Conservation (phyloP, 1,140 invertebrate species). For the Trinorchestia longiramus region DNA sequence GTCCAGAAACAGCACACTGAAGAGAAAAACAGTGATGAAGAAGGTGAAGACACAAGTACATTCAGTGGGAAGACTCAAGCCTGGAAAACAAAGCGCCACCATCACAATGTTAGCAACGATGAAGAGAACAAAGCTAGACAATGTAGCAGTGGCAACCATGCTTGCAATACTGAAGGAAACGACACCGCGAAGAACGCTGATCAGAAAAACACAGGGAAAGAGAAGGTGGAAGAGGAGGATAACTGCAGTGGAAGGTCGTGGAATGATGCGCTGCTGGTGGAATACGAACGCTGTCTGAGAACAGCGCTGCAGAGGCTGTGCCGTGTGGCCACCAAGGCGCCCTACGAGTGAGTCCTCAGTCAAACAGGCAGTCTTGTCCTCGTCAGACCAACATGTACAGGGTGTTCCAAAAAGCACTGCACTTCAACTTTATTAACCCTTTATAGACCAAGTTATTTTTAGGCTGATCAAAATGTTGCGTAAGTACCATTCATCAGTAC, state of each 20-base stretch:
- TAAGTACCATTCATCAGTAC: too few relatives aligned
- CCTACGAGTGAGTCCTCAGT: background rate
- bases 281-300: background rate
- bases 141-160: background rate
- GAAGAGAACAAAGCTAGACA: background rate
- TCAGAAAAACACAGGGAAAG: background rate
- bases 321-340: background rate
- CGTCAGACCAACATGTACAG: too few relatives aligned
- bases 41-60: background rate
- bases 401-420: too few relatives aligned
- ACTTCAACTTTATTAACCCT: too few relatives aligned
- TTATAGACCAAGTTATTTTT: too few relatives aligned
- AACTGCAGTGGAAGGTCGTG: background rate
- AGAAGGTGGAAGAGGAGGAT: background rate
- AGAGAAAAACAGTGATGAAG: background rate
- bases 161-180: background rate
- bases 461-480: too few relatives aligned
- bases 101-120: background rate
- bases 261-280: background rate
- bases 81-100: background rate
- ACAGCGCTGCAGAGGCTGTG: background rate
- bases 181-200: background rate
- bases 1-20: background rate
- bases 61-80: background rate
- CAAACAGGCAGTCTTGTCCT: too few relatives aligned